These are phyloP conservation scores for Spizella passerina DNA, from an alignment of 2,797 vertebrate species.

Conservation along the genomic window DNA sequence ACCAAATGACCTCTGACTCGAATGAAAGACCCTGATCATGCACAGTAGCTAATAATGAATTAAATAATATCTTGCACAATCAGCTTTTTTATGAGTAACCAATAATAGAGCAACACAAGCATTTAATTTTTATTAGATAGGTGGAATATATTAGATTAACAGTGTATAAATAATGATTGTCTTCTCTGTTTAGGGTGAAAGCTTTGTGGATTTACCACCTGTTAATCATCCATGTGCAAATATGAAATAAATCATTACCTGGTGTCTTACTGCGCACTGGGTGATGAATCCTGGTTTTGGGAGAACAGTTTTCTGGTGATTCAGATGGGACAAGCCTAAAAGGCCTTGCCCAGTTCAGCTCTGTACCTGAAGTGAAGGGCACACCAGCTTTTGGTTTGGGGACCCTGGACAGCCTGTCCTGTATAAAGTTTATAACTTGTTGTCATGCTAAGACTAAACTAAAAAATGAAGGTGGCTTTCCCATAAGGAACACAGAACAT, in stretches of 20 bases:
- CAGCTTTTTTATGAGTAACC: neutral
- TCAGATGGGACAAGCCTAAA: neutral
- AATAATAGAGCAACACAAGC: neutral
- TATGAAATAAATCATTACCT: neutral
- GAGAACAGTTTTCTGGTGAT: neutral
- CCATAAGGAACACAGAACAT: neutral
- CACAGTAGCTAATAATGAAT: neutral
- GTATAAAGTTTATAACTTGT: too few species aligned
- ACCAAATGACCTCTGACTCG: neutral
- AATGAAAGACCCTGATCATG: fast-evolving
- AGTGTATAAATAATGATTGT: neutral
- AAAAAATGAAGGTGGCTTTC: neutral
- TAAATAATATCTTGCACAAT: neutral
- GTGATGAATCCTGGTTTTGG: neutral
- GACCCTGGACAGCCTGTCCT: too few species aligned
- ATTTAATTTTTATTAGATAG: neutral
- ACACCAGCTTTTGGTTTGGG: neutral
- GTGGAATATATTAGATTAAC: neutral
- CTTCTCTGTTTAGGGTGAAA: neutral
- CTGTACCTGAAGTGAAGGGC: neutral
- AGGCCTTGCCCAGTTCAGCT: neutral
- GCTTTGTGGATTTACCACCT: neutral
- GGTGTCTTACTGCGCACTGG: neutral
- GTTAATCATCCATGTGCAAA: neutral
- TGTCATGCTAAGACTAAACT: neutral